Evolutionary conservation across 2,797 vertebrate genomes (phyloP), one percentile per base, ranked within the genome.

Genomic region (Thamnophis elegans): DNA sequence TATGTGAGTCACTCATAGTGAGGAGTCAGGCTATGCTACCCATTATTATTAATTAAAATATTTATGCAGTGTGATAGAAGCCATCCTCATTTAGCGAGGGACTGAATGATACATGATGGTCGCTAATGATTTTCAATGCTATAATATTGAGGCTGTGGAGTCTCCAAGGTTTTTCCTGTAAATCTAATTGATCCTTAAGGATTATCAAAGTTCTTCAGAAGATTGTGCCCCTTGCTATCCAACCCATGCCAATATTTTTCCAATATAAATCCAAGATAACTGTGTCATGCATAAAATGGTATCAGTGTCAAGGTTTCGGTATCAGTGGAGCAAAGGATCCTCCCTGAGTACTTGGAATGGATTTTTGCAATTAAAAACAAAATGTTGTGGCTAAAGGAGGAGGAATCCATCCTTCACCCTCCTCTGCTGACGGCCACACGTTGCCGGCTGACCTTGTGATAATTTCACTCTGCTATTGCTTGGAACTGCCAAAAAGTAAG

Each of bases 401-500:
- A 4, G 32, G 65, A 20, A 82, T 14, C n/a, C 22, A 51, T 36
- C 90, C 18, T 60, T 85, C 58, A 94, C 12, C 62, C 62, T 95
- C 53, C 56, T 93, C 1, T 85, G 93, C 54, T 7, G 89, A 93
- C 0, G 0, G 89, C 68, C 58, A 73, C 26, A 68, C 14, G 88
- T 9, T 91, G 22, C 26, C 88, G 87, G 87, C 10, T 91, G 90
- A 91, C 51, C 90, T 0, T 88, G 65, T 89, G 91, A 88, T 32
- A 86, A 56, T 96, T 95, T 94, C 91, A 95, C 62, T 94, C 54
- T 36, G 0, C 0, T 89, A 32, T 94, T 95, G 94, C 90, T 92
- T 90, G 87, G 88, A 53, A 54, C 11, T 94, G 91, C 53, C 90
- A 94, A 94, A 95, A 95, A 93, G 88, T 92, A 95, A 96, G 91